Evolutionary conservation across 2,888 invertebrate genomes (phyloP).

Genomic region (Alloplasta piceator): DNA sequence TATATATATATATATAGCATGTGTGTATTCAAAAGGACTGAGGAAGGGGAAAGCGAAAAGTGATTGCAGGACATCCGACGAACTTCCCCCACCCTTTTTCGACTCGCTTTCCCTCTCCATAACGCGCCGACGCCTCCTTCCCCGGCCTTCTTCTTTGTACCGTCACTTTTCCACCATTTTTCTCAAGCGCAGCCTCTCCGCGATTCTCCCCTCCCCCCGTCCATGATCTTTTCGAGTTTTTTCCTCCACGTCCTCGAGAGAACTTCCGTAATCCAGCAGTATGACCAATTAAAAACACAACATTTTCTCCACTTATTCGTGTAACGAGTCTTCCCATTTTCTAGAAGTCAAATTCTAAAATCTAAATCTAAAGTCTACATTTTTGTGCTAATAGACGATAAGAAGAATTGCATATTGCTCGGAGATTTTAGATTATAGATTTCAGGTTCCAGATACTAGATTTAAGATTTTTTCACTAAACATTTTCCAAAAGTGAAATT

Average conservation of each 20-base stretch:
- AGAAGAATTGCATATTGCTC: too few relatives aligned
- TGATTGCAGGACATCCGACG: slow-evolving; percentile 47
- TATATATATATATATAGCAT: not conserved
- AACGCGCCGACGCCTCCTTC: slow-evolving; percentile 56
- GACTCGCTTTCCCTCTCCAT: slow-evolving; percentile 53
- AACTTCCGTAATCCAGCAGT: slow-evolving; percentile 39
- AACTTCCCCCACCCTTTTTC: slow-evolving; percentile 53
- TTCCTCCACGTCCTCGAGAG: slow-evolving; percentile 28
- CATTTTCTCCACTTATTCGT: too few relatives aligned
- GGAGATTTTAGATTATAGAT: too few relatives aligned
- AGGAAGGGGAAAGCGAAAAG: slow-evolving; percentile 42
- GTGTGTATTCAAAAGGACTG: not conserved
- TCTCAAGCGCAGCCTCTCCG: slow-evolving; percentile 47
- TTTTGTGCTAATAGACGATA: too few relatives aligned
- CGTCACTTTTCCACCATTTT: slow-evolving; percentile 60
- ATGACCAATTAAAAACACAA: not conserved
- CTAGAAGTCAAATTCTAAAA: too few relatives aligned
- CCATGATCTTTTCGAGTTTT: slow-evolving; percentile 6
- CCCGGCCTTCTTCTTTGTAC: slow-evolving; percentile 41
- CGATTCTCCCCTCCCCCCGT: not conserved
- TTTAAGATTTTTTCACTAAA: too few relatives aligned
- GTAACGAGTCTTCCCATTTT: too few relatives aligned
- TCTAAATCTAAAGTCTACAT: too few relatives aligned
- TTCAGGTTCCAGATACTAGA: too few relatives aligned
- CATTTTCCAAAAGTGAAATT: too few relatives aligned